Evolutionary conservation across 2,797 vertebrate species (phyloP).

Genomic region (Cossypha heuglini): DNA sequence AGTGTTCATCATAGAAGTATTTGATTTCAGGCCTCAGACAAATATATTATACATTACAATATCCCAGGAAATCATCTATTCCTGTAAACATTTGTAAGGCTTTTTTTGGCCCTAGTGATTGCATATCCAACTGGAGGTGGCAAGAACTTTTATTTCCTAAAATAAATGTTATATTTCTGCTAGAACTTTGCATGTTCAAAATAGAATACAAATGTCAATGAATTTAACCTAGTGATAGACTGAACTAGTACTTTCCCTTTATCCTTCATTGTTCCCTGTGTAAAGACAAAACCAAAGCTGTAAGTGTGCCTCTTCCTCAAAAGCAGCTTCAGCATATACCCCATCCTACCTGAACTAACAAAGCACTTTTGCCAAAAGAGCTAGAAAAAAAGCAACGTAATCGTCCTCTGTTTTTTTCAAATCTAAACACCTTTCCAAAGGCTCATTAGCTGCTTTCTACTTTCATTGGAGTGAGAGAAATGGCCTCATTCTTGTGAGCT

Average conservation of each 20-base stretch:
- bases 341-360: background rate
- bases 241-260: background rate
- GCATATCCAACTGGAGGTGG: background rate
- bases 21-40: background rate
- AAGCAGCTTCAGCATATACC: background rate
- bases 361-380: background rate
- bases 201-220: background rate
- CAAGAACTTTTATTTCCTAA: background rate
- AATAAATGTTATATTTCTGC: background rate
- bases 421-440: background rate
- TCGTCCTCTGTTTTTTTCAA: background rate
- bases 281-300: background rate
- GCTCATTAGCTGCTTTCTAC: background rate
- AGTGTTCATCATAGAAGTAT: background rate
- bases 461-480: background rate
- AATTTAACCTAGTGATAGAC: background rate
- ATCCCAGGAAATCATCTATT: background rate
- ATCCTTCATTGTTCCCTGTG: too few relatives aligned
- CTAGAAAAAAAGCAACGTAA: background rate
- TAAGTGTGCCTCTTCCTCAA: background rate
- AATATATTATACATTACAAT: background rate
- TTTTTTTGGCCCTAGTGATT: background rate
- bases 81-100: background rate
- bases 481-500: background rate
- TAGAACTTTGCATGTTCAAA: background rate